A percentile compares a stretch with the other conserved stretches of the same genome.
These are phyloP conservation scores for Labrus mixtus DNA, from an alignment of 2,113 vertebrate genomes.

Conservation along the genomic window DNA sequence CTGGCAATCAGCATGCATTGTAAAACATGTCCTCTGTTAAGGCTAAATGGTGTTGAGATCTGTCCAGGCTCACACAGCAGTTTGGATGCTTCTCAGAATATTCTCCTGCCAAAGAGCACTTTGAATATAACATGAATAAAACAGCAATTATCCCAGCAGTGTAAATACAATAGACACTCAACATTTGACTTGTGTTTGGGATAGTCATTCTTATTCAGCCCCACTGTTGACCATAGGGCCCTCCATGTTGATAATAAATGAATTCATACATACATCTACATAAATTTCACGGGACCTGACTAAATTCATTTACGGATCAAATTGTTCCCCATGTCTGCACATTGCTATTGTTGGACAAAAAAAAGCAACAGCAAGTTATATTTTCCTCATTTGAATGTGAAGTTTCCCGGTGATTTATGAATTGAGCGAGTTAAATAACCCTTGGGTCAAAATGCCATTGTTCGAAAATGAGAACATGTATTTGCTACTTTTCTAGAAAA, in stretches of 20 bases:
- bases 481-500: conserved; percentile 9
- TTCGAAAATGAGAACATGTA: conserved; percentile 21
- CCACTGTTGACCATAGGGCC: conserved; percentile 65
- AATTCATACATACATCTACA: conserved; percentile 80
- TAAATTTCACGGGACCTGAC: conserved; percentile 65
- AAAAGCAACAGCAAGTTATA: conserved; percentile 15
- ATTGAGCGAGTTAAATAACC: conserved; percentile 17
- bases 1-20: not conserved
- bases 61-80: not conserved
- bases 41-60: conserved; percentile 18
- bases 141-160: conserved; percentile 58
- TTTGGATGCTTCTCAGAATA: conserved; percentile 11
- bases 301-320: conserved; percentile 74
- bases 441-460: conserved; percentile 21
- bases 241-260: conserved; percentile 63
- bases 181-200: conserved; percentile 71
- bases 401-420: conserved; percentile 42
- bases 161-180: conserved; percentile 69
- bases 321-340: conserved; percentile 51
- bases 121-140: conserved; percentile 58
- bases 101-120: conserved; percentile 47
- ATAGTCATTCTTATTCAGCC: conserved; percentile 69
- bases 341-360: conserved; percentile 22
- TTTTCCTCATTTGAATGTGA: conserved; percentile 40
- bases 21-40: not conserved